Evolutionary conservation across 2,797 vertebrate genomes (phyloP).

Genomic region (Lacerta bilineata): DNA sequence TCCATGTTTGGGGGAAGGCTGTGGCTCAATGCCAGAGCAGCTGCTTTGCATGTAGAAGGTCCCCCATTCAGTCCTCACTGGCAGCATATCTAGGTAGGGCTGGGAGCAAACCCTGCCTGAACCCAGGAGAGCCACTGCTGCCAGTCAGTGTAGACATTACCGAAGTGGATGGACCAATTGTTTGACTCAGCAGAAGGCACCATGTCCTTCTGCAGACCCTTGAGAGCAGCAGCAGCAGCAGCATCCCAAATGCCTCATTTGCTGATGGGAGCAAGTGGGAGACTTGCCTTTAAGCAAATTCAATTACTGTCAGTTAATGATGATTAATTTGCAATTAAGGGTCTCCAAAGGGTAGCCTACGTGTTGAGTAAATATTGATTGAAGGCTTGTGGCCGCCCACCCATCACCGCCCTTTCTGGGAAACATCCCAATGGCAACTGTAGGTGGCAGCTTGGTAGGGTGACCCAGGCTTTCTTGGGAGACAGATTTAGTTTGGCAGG

Average conservation of each 20-base stretch:
- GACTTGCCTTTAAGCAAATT: constrained; percentile 48
- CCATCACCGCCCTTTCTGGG: constrained; percentile 19
- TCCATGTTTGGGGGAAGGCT: background rate
- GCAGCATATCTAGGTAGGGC: too few species aligned
- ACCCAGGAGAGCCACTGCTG: too few species aligned
- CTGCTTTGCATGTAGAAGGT: too few species aligned
- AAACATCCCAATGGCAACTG: background rate
- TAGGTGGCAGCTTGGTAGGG: accelerated
- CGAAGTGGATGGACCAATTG: too few species aligned
- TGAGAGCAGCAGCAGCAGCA: background rate
- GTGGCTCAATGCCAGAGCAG: background rate
- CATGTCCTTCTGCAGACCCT: background rate
- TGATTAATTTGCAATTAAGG: constrained; percentile 73
- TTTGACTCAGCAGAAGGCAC: too few species aligned
- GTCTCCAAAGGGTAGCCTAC: constrained; percentile 67
- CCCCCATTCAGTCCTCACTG: too few species aligned
- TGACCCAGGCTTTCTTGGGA: accelerated
- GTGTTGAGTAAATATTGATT: constrained; percentile 72
- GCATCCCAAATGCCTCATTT: background rate
- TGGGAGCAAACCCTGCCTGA: too few species aligned
- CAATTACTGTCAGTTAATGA: constrained; percentile 73
- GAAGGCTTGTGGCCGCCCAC: constrained; percentile 52
- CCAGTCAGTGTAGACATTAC: too few species aligned
- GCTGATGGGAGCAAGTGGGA: constrained; percentile 12
- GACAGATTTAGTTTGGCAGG: accelerated